phyloP scores from a whole-genome alignment of 2,888 invertebrate genomes.

The Zele albiditarsus region DNA sequence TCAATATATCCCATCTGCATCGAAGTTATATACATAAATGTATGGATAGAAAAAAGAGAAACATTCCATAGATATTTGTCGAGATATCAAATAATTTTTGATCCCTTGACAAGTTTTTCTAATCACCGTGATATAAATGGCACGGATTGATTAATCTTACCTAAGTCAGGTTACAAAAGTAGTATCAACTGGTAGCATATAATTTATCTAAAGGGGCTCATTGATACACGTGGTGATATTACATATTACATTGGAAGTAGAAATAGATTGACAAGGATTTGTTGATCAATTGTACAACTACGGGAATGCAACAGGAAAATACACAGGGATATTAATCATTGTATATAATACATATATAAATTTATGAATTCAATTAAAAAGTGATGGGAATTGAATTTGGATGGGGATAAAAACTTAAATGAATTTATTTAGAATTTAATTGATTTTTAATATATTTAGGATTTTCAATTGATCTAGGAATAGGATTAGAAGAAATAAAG shows the following conservation, averaged over 20 bases:
- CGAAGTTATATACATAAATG: neutral
- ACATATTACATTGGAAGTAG: constrained; percentile 22
- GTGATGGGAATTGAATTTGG: neutral
- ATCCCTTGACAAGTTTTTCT: constrained; percentile 8
- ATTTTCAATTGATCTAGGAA: neutral
- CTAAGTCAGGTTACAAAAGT: constrained; percentile 52
- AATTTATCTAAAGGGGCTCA: constrained; percentile 46
- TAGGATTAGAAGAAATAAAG: neutral
- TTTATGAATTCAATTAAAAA: neutral
- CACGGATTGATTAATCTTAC: constrained; percentile 47
- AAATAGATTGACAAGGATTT: neutral
- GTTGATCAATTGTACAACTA: constrained; percentile 7
- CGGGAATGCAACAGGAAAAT: constrained; percentile 1
- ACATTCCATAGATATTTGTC: neutral
- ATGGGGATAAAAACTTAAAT: neutral
- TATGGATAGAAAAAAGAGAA: neutral
- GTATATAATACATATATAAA: neutral
- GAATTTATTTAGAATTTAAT: neutral
- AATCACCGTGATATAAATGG: neutral
- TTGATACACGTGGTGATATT: constrained; percentile 26
- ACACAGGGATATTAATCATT: neutral
- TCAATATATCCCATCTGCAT: neutral
- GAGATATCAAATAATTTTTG: constrained; percentile 11
- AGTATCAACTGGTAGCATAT: constrained; percentile 52
- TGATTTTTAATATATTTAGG: neutral